Conservation (phyloP, 2,113 vertebrate species). For the Ochotona princeps region DNA sequence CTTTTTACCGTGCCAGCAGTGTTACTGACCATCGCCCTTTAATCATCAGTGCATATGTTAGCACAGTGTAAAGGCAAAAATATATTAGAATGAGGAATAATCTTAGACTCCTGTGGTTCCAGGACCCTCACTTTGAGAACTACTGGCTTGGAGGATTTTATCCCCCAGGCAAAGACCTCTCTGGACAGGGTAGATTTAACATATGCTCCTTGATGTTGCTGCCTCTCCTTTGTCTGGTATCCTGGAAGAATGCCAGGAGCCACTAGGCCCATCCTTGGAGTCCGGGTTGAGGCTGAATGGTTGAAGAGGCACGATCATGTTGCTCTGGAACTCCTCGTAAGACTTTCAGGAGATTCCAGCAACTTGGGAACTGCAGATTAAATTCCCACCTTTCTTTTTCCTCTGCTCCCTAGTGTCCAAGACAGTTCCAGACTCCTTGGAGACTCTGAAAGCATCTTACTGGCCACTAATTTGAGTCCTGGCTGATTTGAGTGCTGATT, state of each 20-base stretch:
- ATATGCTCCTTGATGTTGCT: rapidly evolving
- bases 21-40: neutral
- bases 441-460: neutral
- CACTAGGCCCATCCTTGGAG: neutral
- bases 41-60: neutral
- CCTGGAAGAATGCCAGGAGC: neutral
- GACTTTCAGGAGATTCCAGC: neutral
- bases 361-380: neutral
- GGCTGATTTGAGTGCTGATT: neutral
- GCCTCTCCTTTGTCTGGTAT: neutral
- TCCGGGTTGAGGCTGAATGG: neutral
- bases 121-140: neutral
- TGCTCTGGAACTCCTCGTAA: neutral
- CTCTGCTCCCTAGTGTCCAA: neutral
- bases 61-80: neutral
- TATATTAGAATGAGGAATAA: neutral
- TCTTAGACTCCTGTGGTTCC: neutral
- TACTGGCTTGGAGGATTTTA: neutral
- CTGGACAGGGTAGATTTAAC: no score
- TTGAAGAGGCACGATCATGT: neutral
- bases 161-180: neutral
- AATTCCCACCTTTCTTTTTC: neutral
- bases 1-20: neutral
- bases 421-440: neutral
- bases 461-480: neutral